Percentiles rank a stretch among this genome's conserved stretches.
phyloP scores from a whole-genome alignment of 2,888 invertebrate genomes.

The Buathra laborator region DNA sequence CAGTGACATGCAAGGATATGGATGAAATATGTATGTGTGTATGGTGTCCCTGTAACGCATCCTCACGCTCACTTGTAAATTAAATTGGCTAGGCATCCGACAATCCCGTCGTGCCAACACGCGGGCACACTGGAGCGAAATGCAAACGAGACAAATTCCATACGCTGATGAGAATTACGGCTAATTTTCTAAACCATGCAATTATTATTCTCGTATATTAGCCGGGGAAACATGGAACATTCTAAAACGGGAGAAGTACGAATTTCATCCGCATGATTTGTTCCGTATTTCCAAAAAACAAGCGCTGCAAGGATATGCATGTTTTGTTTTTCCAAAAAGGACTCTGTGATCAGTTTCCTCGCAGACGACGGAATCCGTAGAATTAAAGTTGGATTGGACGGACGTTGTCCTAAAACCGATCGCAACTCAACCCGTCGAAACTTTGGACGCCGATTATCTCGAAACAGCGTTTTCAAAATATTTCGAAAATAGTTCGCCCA shows the following conservation, averaged over 20 bases:
- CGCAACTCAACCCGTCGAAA: too few relatives aligned
- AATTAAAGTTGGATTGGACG: too few relatives aligned
- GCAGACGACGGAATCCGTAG: too few relatives aligned
- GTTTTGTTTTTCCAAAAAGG: too few relatives aligned
- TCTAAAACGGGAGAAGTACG: not conserved
- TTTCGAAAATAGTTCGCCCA: too few relatives aligned
- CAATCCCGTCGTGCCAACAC: not conserved
- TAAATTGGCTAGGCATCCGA: slow-evolving; percentile 23
- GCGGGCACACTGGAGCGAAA: slow-evolving; percentile 5
- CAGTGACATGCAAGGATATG: not conserved
- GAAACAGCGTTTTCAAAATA: too few relatives aligned
- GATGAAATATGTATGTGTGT: not conserved
- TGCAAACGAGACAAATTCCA: slow-evolving; percentile 36
- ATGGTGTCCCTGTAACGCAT: not conserved
- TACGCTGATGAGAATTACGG: slow-evolving; percentile 17
- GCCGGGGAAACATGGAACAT: not conserved
- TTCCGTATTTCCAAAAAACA: not conserved
- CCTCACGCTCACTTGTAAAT: slow-evolving; percentile 20
- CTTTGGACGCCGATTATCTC: too few relatives aligned
- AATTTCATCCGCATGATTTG: not conserved
- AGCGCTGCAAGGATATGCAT: not conserved
- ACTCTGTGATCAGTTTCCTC: too few relatives aligned
- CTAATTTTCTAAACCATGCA: slow-evolving; percentile 29
- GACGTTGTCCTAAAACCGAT: too few relatives aligned
- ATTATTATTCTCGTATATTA: not conserved